Conservation (phyloP, 53 echinoderm and acorn worm species). For the Mesocentrotus franciscanus region DNA sequence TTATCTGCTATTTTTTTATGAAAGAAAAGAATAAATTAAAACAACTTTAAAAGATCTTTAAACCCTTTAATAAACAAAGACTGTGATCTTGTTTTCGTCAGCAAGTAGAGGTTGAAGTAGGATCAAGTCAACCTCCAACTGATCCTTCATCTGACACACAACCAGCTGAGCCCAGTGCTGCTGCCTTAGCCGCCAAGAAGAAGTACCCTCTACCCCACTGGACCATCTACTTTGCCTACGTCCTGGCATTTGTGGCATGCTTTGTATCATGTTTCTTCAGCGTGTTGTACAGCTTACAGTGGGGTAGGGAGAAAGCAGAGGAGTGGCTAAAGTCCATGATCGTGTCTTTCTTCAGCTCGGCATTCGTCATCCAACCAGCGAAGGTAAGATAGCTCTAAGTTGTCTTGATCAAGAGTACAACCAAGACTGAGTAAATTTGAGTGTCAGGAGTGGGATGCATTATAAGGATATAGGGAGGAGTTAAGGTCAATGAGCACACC, state of each 20-base stretch:
- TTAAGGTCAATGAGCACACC: slow-evolving; percentile 74
- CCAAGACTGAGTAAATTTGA: background rate
- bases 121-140: background rate
- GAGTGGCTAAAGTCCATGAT: slow-evolving; percentile 84
- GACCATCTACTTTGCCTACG: slow-evolving; percentile 80
- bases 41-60: background rate
- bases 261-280: slow-evolving; percentile 79
- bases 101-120: background rate
- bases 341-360: slow-evolving; percentile 81
- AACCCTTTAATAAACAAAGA: background rate
- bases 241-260: slow-evolving; percentile 67
- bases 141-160: background rate
- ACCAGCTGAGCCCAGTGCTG: slow-evolving; percentile 13
- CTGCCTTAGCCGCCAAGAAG: slow-evolving; percentile 51
- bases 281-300: slow-evolving; percentile 79
- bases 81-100: background rate
- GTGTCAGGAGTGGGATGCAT: background rate
- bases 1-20: too few species aligned
- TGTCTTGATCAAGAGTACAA: background rate
- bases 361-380: slow-evolving; percentile 79
- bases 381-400: slow-evolving; percentile 65
- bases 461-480: slow-evolving; percentile 70
- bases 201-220: slow-evolving; percentile 78
- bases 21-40: too few species aligned
- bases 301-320: slow-evolving; percentile 76